Conservation (phyloP, 2,888 invertebrate genomes). For the Tetropium fuscum region DNA sequence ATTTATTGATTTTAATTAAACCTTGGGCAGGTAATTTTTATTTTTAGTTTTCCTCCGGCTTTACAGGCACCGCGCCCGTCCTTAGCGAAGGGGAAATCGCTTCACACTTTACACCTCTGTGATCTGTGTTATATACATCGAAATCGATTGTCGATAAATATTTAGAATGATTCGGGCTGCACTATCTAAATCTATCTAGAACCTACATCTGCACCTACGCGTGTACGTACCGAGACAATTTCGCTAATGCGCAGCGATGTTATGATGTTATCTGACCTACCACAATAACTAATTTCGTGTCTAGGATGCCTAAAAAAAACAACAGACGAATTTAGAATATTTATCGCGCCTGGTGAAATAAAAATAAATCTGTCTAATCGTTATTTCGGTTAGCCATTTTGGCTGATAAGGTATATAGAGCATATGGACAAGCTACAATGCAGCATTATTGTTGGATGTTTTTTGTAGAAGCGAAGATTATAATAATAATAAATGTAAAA, state of each 20-base stretch:
- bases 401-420: too few species aligned
- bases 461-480: too few species aligned
- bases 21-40: slow-evolving; percentile 18
- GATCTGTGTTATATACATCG: too few species aligned
- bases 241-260: slow-evolving; percentile 29
- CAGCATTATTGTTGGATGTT: too few species aligned
- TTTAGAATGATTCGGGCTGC: slow-evolving; percentile 19
- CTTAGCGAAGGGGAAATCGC: slow-evolving; percentile 11
- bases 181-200: slow-evolving; percentile 16
- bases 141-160: slow-evolving; percentile 13
- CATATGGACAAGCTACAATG: too few species aligned
- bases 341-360: slow-evolving; percentile 21
- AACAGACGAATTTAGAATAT: slow-evolving; percentile 29
- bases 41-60: slow-evolving; percentile 23
- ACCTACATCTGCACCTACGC: slow-evolving; percentile 6
- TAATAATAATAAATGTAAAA: too few species aligned
- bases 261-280: slow-evolving; percentile 45
- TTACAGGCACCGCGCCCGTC: slow-evolving; percentile 13
- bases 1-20: slow-evolving; percentile 18
- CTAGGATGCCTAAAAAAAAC: slow-evolving; percentile 38
- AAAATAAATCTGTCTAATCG: slow-evolving; percentile 17
- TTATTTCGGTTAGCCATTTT: slow-evolving; percentile 2
- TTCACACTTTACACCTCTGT: neutral
- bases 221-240: slow-evolving; percentile 14
- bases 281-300: slow-evolving; percentile 42